phyloP scores from a whole-genome alignment of 2,888 invertebrate species.

The Drosophila antonietae region DNA sequence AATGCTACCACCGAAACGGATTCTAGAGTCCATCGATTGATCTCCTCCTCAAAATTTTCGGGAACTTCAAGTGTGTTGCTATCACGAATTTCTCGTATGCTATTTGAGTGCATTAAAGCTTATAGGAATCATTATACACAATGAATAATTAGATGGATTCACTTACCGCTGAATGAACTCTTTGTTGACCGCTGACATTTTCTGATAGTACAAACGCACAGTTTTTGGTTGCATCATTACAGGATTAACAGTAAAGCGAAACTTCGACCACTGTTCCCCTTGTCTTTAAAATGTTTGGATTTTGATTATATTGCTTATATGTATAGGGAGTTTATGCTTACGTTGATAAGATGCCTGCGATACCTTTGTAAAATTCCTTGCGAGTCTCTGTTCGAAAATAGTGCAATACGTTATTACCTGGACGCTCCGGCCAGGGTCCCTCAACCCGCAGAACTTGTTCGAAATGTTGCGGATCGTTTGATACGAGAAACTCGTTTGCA shows the following conservation, averaged over 20 bases:
- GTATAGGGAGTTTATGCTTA: slow-evolving; percentile 26
- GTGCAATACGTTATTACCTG: slow-evolving; percentile 80
- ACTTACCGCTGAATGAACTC: slow-evolving; percentile 69
- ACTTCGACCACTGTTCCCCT: slow-evolving; percentile 87
- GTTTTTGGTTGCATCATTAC: slow-evolving; percentile 87
- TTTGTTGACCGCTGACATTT: slow-evolving; percentile 85
- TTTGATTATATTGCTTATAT: not conserved
- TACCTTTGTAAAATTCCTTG: slow-evolving; percentile 64
- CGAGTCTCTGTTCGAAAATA: slow-evolving; percentile 82
- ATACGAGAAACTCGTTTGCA: slow-evolving; percentile 76
- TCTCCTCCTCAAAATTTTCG: slow-evolving; percentile 85
- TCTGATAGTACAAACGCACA: slow-evolving; percentile 85
- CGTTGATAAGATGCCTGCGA: slow-evolving; percentile 69
- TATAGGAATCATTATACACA: not conserved
- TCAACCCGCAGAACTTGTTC: slow-evolving; percentile 85
- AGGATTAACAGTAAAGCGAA: slow-evolving; percentile 88
- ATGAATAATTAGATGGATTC: too few relatives aligned
- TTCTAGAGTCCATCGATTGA: slow-evolving; percentile 87
- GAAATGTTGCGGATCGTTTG: slow-evolving; percentile 86
- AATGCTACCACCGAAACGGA: slow-evolving; percentile 85
- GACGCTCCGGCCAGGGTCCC: slow-evolving; percentile 85
- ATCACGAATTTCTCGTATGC: slow-evolving; percentile 70
- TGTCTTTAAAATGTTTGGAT: slow-evolving; percentile 32
- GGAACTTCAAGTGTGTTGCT: slow-evolving; percentile 81
- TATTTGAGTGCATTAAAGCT: slow-evolving; percentile 1